Percentiles rank a stretch among this genome's conserved stretches.
Evolutionary conservation across 1,140 invertebrate species (phyloP).

Genomic region (Planococcus citri): DNA sequence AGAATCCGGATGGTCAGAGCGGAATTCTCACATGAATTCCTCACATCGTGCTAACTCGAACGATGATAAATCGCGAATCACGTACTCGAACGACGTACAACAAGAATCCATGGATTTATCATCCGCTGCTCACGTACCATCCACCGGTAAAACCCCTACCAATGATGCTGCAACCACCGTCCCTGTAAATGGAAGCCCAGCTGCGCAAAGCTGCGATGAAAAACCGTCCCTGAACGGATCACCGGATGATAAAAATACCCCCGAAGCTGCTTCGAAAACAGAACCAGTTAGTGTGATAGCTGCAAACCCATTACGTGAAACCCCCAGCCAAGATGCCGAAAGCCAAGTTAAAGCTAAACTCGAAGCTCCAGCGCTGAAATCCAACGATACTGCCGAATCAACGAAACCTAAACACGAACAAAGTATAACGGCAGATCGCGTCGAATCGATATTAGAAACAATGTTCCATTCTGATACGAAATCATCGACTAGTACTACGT

Average conservation of each 20-base stretch:
- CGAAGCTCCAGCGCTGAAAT: no score
- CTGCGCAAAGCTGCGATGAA: not conserved
- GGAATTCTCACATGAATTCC: not conserved
- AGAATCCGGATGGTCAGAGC: not conserved
- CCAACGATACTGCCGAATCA: no score
- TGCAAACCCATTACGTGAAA: constrained; percentile 24
- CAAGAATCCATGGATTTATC: constrained; percentile 24
- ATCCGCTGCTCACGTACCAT: constrained; percentile 9
- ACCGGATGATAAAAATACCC: not conserved
- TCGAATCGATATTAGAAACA: constrained; percentile 23
- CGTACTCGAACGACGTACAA: constrained; percentile 13
- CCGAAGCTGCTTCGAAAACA: constrained; percentile 9
- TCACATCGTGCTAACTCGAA: not conserved
- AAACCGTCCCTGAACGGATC: not conserved
- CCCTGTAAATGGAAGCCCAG: not conserved
- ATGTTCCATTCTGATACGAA: constrained; percentile 22
- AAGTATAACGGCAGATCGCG: constrained; percentile 21
- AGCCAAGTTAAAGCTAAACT: no score
- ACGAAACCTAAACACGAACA: constrained; percentile 10
- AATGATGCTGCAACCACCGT: constrained; percentile 19
- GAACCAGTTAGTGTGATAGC: constrained; percentile 26
- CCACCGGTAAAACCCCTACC: no score
- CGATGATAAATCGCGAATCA: not conserved
- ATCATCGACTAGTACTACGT: not conserved
- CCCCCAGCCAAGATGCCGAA: not conserved